These are phyloP conservation scores for Lathamus discolor DNA, from an alignment of 2,113 vertebrate species.

Conservation along the genomic window DNA sequence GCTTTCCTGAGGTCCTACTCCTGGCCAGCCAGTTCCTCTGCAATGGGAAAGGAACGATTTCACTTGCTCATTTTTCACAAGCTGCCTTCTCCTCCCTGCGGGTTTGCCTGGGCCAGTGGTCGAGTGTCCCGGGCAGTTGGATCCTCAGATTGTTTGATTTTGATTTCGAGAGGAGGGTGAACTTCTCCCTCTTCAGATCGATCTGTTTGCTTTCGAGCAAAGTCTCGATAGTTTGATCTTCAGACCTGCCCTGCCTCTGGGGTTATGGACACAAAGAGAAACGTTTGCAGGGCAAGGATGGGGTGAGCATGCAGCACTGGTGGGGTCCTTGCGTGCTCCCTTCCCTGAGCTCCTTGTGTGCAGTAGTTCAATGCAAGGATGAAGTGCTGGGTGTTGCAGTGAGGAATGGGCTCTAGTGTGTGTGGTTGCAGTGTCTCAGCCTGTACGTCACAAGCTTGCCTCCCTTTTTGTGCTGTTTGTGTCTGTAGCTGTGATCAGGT, in stretches of 20 bases:
- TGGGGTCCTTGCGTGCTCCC: neutral
- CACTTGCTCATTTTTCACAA: neutral
- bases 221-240: neutral
- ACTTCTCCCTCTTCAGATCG: conserved; percentile 39
- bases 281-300: neutral
- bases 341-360: neutral
- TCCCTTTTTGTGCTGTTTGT: neutral
- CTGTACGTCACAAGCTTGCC: neutral
- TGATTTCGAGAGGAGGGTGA: neutral
- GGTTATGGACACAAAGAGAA: conserved; percentile 16
- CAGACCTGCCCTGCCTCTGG: neutral
- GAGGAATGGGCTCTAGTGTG: neutral
- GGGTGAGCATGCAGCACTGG: neutral
- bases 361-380: neutral
- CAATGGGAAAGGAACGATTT: neutral
- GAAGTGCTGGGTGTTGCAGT: neutral
- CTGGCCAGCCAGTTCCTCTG: neutral
- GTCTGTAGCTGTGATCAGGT: neutral
- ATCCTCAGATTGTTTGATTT: conserved; percentile 2
- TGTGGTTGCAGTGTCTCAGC: neutral
- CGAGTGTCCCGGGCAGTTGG: neutral
- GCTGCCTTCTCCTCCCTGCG: neutral
- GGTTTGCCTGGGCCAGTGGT: neutral
- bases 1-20: neutral
- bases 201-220: conserved; percentile 55